Percentiles rank a stretch among this genome's conserved stretches.
Conservation (phyloP, 2,797 vertebrate species). For the Malacoctenus gilli region DNA sequence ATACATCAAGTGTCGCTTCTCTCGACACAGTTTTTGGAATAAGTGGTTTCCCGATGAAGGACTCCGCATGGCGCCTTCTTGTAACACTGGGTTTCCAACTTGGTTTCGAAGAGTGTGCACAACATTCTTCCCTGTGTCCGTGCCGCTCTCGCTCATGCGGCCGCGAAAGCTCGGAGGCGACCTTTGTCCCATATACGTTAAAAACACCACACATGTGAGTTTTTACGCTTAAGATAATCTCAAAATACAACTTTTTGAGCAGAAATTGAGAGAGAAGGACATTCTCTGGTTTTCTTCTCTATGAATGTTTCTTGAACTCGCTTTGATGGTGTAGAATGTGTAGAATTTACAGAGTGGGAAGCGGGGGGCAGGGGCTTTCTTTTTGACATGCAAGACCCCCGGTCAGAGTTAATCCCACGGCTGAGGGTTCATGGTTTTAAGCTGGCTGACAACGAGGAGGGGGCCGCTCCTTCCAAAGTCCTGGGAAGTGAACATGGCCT, state of each 20-base stretch:
- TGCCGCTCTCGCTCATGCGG: neutral
- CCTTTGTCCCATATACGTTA: conserved; percentile 5
- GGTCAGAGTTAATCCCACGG: neutral
- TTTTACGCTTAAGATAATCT: too few species aligned
- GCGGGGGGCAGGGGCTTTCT: neutral
- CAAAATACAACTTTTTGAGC: too few species aligned
- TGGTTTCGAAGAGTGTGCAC: neutral
- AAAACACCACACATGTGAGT: neutral
- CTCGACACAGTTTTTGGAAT: conserved; percentile 1
- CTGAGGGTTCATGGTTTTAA: neutral
- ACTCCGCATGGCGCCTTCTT: neutral
- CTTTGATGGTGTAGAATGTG: neutral
- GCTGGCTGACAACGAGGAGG: neutral
- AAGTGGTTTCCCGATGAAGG: neutral
- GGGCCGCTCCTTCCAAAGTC: neutral
- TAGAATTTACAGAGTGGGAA: neutral
- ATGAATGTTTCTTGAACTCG: neutral
- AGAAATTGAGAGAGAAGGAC: neutral
- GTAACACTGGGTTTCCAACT: neutral
- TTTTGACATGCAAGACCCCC: neutral
- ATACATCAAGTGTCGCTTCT: neutral
- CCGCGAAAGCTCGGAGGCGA: neutral
- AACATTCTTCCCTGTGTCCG: neutral
- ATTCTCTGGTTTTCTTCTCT: neutral
- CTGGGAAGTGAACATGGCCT: neutral